Percentiles rank a stretch among this genome's conserved stretches.
These are phyloP conservation scores for Chloromyia formosa DNA, from an alignment of 2,888 invertebrate genomes.

Conservation along the genomic window DNA sequence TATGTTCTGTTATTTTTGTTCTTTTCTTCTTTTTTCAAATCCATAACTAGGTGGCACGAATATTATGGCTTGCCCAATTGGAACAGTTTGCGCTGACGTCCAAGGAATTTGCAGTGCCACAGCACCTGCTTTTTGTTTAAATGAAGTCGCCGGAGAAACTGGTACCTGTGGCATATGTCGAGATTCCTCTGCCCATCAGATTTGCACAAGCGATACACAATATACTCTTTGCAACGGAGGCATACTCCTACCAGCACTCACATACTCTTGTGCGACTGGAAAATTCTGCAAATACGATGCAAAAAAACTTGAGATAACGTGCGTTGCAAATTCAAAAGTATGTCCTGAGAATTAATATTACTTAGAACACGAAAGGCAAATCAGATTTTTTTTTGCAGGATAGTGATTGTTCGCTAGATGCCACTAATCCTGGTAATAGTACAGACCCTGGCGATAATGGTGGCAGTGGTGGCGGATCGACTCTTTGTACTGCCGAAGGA, in stretches of 20 bases:
- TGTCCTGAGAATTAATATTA: no score
- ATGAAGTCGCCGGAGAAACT: neutral
- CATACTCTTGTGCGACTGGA: neutral
- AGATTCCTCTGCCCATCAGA: neutral
- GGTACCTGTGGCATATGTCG: conserved; percentile 2
- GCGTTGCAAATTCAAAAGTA: no score
- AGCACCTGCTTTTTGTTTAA: neutral
- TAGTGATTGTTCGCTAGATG: neutral
- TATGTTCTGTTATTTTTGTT: no score
- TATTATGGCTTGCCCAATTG: neutral
- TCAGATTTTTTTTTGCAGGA: no score
- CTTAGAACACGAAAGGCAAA: no score
- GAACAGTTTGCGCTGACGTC: conserved; percentile 14
- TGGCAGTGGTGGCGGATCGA: neutral
- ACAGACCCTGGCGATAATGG: neutral
- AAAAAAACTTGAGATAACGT: no score
- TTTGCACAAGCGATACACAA: conserved; percentile 23
- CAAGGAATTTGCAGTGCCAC: neutral
- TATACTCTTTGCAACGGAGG: conserved; percentile 24
- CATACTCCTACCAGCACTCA: neutral
- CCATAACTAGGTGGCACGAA: neutral
- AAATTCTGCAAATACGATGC: no score
- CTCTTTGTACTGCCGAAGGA: neutral
- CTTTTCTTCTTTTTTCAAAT: no score
- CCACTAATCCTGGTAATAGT: neutral